Evolutionary conservation across 2,888 invertebrate species (phyloP).

Genomic region (Serripes groenlandicus): DNA sequence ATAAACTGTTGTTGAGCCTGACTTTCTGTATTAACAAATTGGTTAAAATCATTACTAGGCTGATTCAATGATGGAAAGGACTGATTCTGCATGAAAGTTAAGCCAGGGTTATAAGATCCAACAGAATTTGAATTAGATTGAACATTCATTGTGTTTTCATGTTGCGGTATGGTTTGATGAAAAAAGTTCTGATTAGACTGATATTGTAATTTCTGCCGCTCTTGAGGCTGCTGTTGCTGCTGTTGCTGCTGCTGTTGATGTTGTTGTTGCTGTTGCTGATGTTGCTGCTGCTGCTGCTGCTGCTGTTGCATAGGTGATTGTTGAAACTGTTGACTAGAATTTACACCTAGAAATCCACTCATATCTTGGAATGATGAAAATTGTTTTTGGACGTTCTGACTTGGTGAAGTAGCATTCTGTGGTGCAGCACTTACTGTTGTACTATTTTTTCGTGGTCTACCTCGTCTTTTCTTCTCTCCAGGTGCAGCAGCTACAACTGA

Average conservation of each 20-base stretch:
- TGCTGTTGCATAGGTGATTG: background rate
- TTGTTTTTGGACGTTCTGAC: conserved; percentile 9
- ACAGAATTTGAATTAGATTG: background rate
- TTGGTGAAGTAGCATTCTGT: conserved; percentile 3
- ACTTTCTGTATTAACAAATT: background rate
- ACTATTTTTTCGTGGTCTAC: conserved; percentile 47
- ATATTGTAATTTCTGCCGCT: too few relatives aligned
- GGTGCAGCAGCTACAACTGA: conserved; percentile 19
- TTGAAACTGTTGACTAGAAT: conserved; percentile 25
- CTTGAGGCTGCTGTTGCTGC: conserved; percentile 11
- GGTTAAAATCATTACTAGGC: background rate
- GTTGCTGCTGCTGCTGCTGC: conserved; percentile 7
- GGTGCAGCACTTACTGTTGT: background rate
- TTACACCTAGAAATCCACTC: conserved; percentile 7
- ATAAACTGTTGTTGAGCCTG: background rate
- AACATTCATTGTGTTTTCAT: background rate
- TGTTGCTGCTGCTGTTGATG: conserved; percentile 10
- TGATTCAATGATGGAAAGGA: conserved; percentile 9
- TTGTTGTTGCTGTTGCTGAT: conserved; percentile 1
- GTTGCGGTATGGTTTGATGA: conserved; percentile 9
- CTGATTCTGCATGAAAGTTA: conserved; percentile 2
- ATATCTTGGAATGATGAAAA: conserved; percentile 11
- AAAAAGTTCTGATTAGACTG: background rate
- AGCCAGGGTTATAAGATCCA: background rate
- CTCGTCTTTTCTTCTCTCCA: conserved; percentile 36